Base-by-base conservation (phyloP, 2,797 vertebrate species). In the Varecia variegata region DNA sequence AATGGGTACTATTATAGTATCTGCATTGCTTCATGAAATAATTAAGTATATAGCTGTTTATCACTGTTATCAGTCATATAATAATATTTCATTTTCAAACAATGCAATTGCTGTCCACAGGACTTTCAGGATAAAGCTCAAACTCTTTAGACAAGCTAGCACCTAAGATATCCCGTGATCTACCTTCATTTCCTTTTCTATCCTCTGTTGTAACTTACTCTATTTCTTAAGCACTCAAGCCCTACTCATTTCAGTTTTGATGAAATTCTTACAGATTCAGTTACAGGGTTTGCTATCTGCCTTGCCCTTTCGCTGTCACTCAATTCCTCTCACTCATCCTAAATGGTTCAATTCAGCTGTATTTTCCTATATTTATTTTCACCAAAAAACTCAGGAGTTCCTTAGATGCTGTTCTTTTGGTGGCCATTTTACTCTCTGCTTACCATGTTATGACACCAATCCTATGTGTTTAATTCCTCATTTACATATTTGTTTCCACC, bases 71-170 rank as follows among this genome's bases (percentile, higher is more conserved):
- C 27, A 83, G 4, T 47, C 21, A 87, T 56, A 43, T 40, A 71
- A 50, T 84, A 58, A 79, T 25, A 83, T 60, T 95, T 83, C 20
- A 74, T 88, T 95, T 96, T 77, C 25, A 83, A 65, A 79, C 1
- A 79, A 47, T 68, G 3, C 38, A 71, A 79, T 23, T 94, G 23
- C 25, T 65, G 7, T 12, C 60, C 11, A 15, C 17, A 7, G 7
- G 11, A 47, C 25, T 43, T 88, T 50, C 50, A 67, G 12, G 71
- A 40, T 45, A 67, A 89, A 67, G 25, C 88, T 89, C 11, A 70
- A 94, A 76, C 1, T 85, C 35, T 73, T 50, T 74, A 93, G 67
- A 65, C 3, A 35, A 60, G 17, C 3, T 18, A 58, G 10, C 2
- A 32, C n/a, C 38, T 77, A 67, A 62, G 3, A n/a, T 56, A 77